These are phyloP conservation scores for Synergus japonicus DNA, from an alignment of 2,888 invertebrate genomes.

Conservation along the genomic window DNA sequence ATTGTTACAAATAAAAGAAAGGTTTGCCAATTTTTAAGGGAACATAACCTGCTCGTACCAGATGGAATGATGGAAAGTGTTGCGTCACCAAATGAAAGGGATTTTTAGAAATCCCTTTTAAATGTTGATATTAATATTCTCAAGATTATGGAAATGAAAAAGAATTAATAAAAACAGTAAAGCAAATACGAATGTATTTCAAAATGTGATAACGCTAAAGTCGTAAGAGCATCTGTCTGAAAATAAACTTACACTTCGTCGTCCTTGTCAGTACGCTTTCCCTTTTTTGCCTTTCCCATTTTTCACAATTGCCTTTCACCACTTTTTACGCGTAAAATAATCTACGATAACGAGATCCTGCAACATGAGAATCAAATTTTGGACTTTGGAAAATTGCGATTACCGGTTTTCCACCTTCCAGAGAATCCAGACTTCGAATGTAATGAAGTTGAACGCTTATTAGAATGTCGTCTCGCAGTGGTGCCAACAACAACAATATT, in stretches of 20 bases:
- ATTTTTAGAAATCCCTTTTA: neutral
- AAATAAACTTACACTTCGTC: conserved; percentile 84
- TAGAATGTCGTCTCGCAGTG: neutral
- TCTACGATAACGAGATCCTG: conserved; percentile 16
- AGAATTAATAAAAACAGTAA: neutral
- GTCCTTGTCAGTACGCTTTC: conserved; percentile 86
- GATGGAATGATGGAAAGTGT: conserved; percentile 56
- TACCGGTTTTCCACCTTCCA: conserved; percentile 15
- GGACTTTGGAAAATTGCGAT: conserved; percentile 19
- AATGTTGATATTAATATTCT: neutral
- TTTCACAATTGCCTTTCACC: conserved; percentile 35
- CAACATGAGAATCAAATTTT: conserved; percentile 32
- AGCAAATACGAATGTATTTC: neutral
- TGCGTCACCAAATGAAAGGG: conserved; percentile 54
- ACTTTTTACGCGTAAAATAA: conserved; percentile 37
- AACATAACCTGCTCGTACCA: conserved; percentile 56
- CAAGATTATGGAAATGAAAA: neutral
- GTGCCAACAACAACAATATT: neutral
- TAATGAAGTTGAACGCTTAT: neutral
- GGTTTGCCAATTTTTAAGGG: conserved; percentile 27
- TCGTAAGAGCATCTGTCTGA: conserved; percentile 71
- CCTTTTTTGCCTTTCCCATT: conserved; percentile 91
- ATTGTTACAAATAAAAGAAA: conserved; percentile 27
- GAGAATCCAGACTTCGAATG: neutral
- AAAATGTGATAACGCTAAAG: conserved; percentile 1